Evolutionary conservation across 2,797 vertebrate genomes (phyloP).

Genomic region (Epinephelus awoara): DNA sequence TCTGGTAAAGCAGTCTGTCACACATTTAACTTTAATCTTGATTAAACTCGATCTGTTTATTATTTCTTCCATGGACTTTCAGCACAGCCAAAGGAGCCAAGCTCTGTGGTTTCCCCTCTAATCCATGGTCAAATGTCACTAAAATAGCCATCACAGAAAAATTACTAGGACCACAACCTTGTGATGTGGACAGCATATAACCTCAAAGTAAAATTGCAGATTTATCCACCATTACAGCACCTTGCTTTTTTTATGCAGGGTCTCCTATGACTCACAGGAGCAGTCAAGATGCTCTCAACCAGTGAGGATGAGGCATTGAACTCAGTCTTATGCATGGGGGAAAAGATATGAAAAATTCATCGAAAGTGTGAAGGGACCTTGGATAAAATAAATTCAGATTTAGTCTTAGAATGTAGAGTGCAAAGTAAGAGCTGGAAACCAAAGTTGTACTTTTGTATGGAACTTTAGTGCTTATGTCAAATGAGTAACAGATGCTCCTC

Average conservation of each 20-base stretch:
- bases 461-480: background rate
- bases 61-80: constrained; percentile 68
- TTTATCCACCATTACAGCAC: constrained; percentile 66
- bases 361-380: constrained; percentile 20
- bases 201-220: constrained; percentile 80
- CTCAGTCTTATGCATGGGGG: constrained; percentile 9
- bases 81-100: constrained; percentile 43
- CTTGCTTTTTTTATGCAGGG: constrained; percentile 59
- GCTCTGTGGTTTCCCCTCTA: constrained; percentile 50
- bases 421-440: constrained; percentile 2
- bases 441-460: constrained; percentile 19
- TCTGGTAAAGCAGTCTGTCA: constrained; percentile 27
- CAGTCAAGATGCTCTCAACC: constrained; percentile 27
- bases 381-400: background rate
- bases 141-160: constrained; percentile 77
- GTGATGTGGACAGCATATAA: constrained; percentile 74
- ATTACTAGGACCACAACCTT: constrained; percentile 65
- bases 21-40: constrained; percentile 53
- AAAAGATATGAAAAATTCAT: constrained; percentile 20
- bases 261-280: constrained; percentile 58
- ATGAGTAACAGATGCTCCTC: constrained; percentile 40
- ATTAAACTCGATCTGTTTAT: constrained; percentile 71
- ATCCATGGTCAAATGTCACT: constrained; percentile 70
- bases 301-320: constrained; percentile 16
- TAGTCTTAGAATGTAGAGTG: background rate